Evolutionary conservation across 2,113 vertebrate species (phyloP).

Genomic region (Brachirus orientalis): DNA sequence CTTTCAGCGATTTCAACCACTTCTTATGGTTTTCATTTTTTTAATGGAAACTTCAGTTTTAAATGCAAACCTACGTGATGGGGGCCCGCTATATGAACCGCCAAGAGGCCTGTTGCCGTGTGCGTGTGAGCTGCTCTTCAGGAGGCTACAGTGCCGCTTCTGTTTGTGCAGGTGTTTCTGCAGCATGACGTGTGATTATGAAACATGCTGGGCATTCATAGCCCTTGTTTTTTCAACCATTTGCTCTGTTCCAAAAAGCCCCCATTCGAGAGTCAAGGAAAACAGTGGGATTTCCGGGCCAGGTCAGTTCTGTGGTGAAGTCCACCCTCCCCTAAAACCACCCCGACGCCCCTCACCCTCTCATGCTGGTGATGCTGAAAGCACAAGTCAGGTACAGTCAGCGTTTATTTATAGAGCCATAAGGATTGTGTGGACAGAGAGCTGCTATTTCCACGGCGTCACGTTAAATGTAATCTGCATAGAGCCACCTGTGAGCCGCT

Average conservation of each 20-base stretch:
- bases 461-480: constrained; percentile 21
- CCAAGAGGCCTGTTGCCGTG: constrained; percentile 19
- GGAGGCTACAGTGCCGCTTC: constrained; percentile 60
- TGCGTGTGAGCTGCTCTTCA: constrained; percentile 41
- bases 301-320: constrained; percentile 48
- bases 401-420: constrained; percentile 64
- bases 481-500: constrained; percentile 47
- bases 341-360: constrained; percentile 6
- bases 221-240: constrained; percentile 75
- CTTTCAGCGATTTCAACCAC: constrained; percentile 4
- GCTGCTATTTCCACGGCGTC: constrained; percentile 53
- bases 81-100: constrained; percentile 2
- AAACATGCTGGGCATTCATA: constrained; percentile 73
- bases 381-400: constrained; percentile 41
- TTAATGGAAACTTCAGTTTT: constrained; percentile 31
- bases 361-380: constrained; percentile 18
- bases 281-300: constrained; percentile 72
- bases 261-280: constrained; percentile 71
- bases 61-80: constrained; percentile 4
- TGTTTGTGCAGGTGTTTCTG: constrained; percentile 82
- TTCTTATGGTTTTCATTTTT: constrained; percentile 3
- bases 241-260: constrained; percentile 46
- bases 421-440: constrained; percentile 61
- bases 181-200: constrained; percentile 74
- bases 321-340: background rate